Percentiles rank a stretch among this genome's conserved stretches.
Evolutionary conservation across 2,797 vertebrate species (phyloP).

Genomic region (Centroberyx gerrardi): DNA sequence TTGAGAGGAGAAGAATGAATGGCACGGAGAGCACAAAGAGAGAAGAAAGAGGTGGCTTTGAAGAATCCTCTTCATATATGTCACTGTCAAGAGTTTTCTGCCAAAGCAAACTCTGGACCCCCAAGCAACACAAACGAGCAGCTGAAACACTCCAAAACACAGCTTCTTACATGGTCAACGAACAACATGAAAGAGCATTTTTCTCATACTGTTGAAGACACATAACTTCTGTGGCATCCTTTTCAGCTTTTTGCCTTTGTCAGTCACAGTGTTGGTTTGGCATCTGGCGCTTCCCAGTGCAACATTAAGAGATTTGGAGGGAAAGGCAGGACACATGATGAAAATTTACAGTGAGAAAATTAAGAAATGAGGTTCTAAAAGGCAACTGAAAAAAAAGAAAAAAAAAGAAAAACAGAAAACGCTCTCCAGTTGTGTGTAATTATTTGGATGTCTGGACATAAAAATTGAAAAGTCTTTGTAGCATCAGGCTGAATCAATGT

Average conservation of each 20-base stretch:
- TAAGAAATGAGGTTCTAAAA: slow-evolving; percentile 39
- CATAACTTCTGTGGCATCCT: slow-evolving; percentile 49
- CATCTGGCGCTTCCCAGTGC: slow-evolving; percentile 18
- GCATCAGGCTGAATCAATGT: slow-evolving; percentile 15
- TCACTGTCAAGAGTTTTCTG: slow-evolving; percentile 63
- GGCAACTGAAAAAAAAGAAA: slow-evolving; percentile 13
- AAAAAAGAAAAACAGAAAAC: background rate
- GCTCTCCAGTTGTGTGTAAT: slow-evolving; percentile 28
- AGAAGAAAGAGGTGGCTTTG: slow-evolving; percentile 57
- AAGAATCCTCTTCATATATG: slow-evolving; percentile 61
- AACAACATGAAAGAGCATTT: slow-evolving; percentile 55
- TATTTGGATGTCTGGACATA: slow-evolving; percentile 45
- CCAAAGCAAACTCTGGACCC: slow-evolving; percentile 32
- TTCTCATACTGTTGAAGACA: slow-evolving; percentile 52
- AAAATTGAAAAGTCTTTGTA: slow-evolving; percentile 30
- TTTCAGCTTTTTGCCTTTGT: slow-evolving; percentile 19
- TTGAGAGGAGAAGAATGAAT: slow-evolving; percentile 68
- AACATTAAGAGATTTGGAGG: background rate
- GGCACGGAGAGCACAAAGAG: slow-evolving; percentile 38
- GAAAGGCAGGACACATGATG: slow-evolving; percentile 25
- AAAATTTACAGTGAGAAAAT: slow-evolving; percentile 16
- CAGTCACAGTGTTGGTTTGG: slow-evolving; percentile 6
- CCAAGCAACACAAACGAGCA: slow-evolving; percentile 64
- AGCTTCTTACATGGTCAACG: slow-evolving; percentile 27
- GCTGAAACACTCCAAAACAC: slow-evolving; percentile 26